Conservation (phyloP, 2,888 invertebrate genomes). For the Nebria salina region DNA sequence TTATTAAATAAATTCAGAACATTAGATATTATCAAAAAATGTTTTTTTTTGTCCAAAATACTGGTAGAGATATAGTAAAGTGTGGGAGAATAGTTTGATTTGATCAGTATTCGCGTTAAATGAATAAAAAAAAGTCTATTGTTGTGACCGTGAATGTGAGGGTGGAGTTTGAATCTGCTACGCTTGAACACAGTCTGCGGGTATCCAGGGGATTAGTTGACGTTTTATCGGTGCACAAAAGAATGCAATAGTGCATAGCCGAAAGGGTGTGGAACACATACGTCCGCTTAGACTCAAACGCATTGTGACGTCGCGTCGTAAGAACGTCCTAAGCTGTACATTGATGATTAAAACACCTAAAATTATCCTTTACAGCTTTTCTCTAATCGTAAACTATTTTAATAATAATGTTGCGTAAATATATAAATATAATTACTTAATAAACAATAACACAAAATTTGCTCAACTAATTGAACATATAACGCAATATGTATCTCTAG, state of each 20-base stretch:
- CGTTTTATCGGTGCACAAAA: conserved; percentile 23
- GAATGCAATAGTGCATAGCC: conserved; percentile 44
- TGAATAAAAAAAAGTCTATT: background rate
- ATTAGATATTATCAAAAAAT: no score
- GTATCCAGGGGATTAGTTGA: conserved; percentile 29
- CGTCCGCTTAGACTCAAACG: conserved; percentile 9
- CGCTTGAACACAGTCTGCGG: conserved; percentile 8
- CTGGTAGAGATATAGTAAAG: no score
- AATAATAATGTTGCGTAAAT: no score
- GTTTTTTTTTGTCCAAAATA: no score
- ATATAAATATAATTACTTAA: no score
- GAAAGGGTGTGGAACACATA: conserved; percentile 38
- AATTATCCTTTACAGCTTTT: no score
- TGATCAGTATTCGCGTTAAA: background rate
- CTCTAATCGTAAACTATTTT: no score
- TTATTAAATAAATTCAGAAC: no score
- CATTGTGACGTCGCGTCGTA: background rate
- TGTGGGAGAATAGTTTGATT: background rate
- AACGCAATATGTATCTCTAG: no score
- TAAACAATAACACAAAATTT: no score
- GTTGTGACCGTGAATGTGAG: background rate
- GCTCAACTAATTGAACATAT: no score
- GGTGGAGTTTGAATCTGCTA: background rate
- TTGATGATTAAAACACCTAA: no score
- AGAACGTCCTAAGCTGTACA: background rate